Percentiles rank a stretch among this genome's conserved stretches.
Conservation (phyloP, 2,113 vertebrate species). For the Centropus unirufus region DNA sequence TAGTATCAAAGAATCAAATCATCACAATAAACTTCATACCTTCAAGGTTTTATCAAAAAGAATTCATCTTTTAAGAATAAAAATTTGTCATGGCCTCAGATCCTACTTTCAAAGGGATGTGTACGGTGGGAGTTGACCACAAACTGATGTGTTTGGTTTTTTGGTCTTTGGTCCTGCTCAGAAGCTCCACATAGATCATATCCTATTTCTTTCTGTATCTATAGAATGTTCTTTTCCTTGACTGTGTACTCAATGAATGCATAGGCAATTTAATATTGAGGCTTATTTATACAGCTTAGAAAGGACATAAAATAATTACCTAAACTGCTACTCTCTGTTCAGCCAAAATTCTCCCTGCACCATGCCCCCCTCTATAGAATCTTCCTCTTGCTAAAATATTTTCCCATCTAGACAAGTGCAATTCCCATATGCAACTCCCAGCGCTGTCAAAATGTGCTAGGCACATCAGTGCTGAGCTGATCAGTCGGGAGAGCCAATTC, state of each 20-base stretch:
- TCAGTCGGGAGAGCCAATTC: constrained; percentile 48
- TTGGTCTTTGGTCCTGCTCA: neutral
- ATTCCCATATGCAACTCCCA: constrained; percentile 45
- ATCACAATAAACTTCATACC: accelerated
- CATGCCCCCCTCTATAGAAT: neutral
- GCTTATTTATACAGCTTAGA: neutral
- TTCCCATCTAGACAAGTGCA: constrained; percentile 36
- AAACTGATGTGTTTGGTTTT: neutral
- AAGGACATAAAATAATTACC: neutral
- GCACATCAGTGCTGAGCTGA: constrained; percentile 51
- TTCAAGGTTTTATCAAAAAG: neutral
- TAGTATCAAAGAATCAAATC: neutral
- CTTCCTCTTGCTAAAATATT: constrained; percentile 12
- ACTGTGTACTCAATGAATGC: neutral
- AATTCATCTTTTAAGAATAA: neutral
- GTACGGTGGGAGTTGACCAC: neutral
- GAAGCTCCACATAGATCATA: neutral
- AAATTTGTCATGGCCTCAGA: neutral
- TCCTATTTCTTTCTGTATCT: neutral
- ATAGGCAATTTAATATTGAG: neutral
- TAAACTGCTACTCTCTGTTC: neutral
- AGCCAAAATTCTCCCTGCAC: neutral
- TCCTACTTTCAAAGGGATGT: neutral
- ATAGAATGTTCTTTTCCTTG: neutral
- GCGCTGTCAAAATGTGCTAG: constrained; percentile 44